phyloP scores from a whole-genome alignment of 2,797 vertebrate species.

The Chelon auratus region DNA sequence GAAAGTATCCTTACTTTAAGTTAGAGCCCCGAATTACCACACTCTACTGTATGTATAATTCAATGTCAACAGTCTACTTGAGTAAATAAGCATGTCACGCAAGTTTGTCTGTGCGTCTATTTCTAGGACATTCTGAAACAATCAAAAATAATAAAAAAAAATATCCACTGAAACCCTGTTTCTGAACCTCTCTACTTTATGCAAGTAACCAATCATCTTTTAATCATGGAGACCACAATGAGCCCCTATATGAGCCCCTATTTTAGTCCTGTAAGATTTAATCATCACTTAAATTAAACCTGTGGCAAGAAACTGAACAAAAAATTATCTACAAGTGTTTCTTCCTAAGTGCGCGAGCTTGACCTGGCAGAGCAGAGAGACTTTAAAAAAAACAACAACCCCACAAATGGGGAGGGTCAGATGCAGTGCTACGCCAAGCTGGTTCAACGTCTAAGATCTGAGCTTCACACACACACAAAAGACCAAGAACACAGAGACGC shows the following conservation, averaged over 20 bases:
- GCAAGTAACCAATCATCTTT: neutral
- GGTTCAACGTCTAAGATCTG: constrained; percentile 25
- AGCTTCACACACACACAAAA: constrained; percentile 42
- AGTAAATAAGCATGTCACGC: neutral
- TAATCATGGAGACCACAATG: neutral
- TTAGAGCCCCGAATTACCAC: neutral
- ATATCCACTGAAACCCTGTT: neutral
- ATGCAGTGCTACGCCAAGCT: constrained; percentile 19
- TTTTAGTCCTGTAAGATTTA: neutral
- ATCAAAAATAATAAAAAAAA: neutral
- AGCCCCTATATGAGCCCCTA: too few relatives aligned
- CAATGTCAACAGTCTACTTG: neutral
- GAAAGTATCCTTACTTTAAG: neutral
- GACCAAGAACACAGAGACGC: constrained; percentile 66
- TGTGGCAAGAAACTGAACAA: neutral
- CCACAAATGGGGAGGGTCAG: constrained; percentile 9
- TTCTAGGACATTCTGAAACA: neutral
- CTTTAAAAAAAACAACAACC: neutral
- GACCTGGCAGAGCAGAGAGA: neutral
- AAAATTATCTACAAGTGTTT: neutral
- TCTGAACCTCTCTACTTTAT: neutral
- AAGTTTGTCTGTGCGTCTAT: neutral
- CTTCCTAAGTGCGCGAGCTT: neutral
- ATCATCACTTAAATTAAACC: neutral
- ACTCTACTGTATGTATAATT: neutral